Evolutionary conservation across 2,797 vertebrate species (phyloP), one percentile per base, ranked within the genome.

Genomic region (Sparidentex hasta): DNA sequence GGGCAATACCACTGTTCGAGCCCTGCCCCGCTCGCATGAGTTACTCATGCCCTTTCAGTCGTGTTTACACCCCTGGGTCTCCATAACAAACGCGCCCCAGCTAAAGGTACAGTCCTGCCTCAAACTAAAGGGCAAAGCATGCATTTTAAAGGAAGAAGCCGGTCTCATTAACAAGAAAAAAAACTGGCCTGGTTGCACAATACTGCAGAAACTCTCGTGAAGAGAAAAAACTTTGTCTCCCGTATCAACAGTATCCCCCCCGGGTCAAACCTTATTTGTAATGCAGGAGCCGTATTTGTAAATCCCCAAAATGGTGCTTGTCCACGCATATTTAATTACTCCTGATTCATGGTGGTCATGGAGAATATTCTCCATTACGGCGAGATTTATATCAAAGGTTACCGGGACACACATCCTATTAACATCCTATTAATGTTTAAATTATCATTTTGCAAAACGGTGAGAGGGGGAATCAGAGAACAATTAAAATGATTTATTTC

Each of bases 371-470:
- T 62, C 83, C 78, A 86, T 93, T 93, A 92, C 51, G 50, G 56
- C 20, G 11, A 93, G 90, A 95, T 95, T 95, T 94, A 95, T 95
- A 91, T 92, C 93, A 94, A 95, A 95, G 94, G 95, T 95, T 94
- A 94, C 83, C 74, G 64, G 92, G 94, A 95, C 93, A 90, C 89
- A 85, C 82, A 88, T 86, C 88, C 90, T 91, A 95, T 94, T 95
- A 95, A 89, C 74, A 86, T 87, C 91, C 90, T 91, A 94, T 94
- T 94, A 94, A 94, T 94, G 92, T 93, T 95, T 94, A 87, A 95
- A 94, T 94, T 93, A 94, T 94, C 84, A 84, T 91, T 93, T 88
- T 78, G 83, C 83, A 83, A 81, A 94, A 93, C 78, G 87, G 80
- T 88, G 82, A 87, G 80, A 89, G 78, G 74, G 83, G 86, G 84